A percentile compares a stretch with the other conserved stretches of the same genome.
These are phyloP conservation scores for Ditula angustiorana DNA, from an alignment of 2,888 invertebrate species.

Conservation along the genomic window DNA sequence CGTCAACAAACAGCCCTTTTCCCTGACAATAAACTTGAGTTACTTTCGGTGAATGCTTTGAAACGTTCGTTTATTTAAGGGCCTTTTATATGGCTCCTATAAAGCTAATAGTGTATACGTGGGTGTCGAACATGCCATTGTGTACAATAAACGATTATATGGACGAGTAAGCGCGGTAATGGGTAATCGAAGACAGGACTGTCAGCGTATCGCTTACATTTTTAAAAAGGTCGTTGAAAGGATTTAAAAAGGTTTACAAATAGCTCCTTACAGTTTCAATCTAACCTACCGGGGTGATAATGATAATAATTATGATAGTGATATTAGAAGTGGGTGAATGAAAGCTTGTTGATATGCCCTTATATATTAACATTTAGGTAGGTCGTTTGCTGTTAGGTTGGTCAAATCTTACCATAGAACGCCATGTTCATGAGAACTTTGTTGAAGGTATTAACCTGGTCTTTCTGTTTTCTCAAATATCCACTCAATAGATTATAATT, in stretches of 20 bases:
- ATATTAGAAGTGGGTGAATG: too few species aligned
- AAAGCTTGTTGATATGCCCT: too few species aligned
- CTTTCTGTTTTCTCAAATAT: too few species aligned
- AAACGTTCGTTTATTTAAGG: slow-evolving; percentile 21
- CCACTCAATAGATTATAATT: too few species aligned
- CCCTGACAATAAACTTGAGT: slow-evolving; percentile 4
- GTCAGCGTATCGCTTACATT: slow-evolving; percentile 37
- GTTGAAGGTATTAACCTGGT: too few species aligned
- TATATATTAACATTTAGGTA: too few species aligned
- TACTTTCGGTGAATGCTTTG: slow-evolving; percentile 9
- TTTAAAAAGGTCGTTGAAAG: slow-evolving; percentile 18
- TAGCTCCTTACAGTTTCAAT: neutral
- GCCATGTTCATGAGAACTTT: too few species aligned
- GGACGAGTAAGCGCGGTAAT: slow-evolving; percentile 48
- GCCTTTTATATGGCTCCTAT: slow-evolving; percentile 39
- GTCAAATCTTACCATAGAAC: too few species aligned
- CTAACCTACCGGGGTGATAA: neutral
- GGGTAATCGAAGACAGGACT: slow-evolving; percentile 39
- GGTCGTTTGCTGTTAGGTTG: too few species aligned
- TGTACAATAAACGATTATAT: slow-evolving; percentile 45
- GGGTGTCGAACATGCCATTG: slow-evolving; percentile 50
- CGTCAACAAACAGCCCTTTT: neutral
- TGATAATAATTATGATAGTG: neutral
- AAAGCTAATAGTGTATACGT: slow-evolving; percentile 46
- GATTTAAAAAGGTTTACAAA: slow-evolving; percentile 24